Evolutionary conservation across 2,888 invertebrate genomes (phyloP).

Genomic region (Myopa testacea): DNA sequence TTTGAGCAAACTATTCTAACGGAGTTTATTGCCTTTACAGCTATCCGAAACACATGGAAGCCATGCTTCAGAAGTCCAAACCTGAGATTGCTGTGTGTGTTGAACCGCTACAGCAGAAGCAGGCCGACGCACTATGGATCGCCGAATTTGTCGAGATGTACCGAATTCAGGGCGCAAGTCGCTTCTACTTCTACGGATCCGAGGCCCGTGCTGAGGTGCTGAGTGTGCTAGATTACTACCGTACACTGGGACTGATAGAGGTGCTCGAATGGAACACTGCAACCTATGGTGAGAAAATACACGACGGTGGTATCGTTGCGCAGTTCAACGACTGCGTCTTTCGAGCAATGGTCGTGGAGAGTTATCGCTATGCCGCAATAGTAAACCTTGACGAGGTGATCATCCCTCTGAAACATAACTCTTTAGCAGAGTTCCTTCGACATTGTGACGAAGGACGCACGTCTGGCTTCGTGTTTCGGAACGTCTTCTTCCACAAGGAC

Average conservation of each 20-base stretch:
- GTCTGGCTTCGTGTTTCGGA: constrained; percentile 68
- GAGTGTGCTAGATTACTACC: constrained; percentile 65
- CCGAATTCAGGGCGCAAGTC: constrained; percentile 67
- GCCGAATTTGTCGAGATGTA: constrained; percentile 71
- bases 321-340: constrained; percentile 93
- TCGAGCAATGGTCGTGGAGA: constrained; percentile 80
- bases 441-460: constrained; percentile 62
- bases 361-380: constrained; percentile 82
- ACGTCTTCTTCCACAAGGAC: constrained; percentile 69
- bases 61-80: constrained; percentile 55
- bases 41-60: constrained; percentile 59
- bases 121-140: constrained; percentile 67
- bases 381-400: constrained; percentile 91
- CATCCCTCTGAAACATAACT: constrained; percentile 81
- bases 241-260: constrained; percentile 57
- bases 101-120: constrained; percentile 68
- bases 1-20: not conserved
- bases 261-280: constrained; percentile 68
- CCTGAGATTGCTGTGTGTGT: constrained; percentile 66
- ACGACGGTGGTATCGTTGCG: constrained; percentile 83
- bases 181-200: constrained; percentile 69
- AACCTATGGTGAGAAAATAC: constrained; percentile 61
- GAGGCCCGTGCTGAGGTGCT: constrained; percentile 63
- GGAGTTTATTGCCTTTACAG: constrained; percentile 42
- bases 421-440: constrained; percentile 70